Base-by-base conservation (phyloP, 2,888 invertebrate species). In the Liopterus haemorrhoidalis region DNA sequence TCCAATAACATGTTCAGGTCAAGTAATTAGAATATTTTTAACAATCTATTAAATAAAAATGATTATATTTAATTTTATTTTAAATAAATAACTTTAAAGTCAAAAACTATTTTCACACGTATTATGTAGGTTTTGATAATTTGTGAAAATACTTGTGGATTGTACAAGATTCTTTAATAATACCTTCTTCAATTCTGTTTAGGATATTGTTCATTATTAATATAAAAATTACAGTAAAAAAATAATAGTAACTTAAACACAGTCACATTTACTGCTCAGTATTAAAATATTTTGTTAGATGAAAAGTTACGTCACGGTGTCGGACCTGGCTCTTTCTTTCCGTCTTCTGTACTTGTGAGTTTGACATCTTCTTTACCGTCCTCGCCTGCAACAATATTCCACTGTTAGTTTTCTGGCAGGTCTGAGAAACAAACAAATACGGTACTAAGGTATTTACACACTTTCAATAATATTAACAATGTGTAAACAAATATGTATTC, bases 291-390 rank as follows among this genome's bases (percentile, higher is more conserved):
- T 33, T 33, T 22, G 8, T 44, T 28, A 32, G 25, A 32, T 19
- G 25, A 39, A 32, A 20, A n/a, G 40, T 41, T 31, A 32, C 45
- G 63, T 82, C 81, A 83, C 69, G 81, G 81, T 69, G 80, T 79
- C 52, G 78, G 70, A 39, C 75, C 70, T 40, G 75, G 65, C 30
- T 82, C 81, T 63, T 82, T 82, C 69, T 82, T 82, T 57, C 73
- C 68, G 60, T 82, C 82, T 54, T 82, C 82, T 56, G 70, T 70
- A 57, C 70, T 73, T 63, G 58, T 69, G 54, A 73, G 74, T 54
- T 79, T 76, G 36, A 71, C 64, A 35, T 81, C 81, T 46, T 81
- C 78, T 62, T 82, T 76, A 44, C 74, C 69, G 58, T 78, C 77
- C 58, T 82, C 83, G 69, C 69, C 75, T 78, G 62, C n/a, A n/a